Base-by-base conservation (phyloP, 1,140 invertebrate species). In the Drosophila pandora region DNA sequence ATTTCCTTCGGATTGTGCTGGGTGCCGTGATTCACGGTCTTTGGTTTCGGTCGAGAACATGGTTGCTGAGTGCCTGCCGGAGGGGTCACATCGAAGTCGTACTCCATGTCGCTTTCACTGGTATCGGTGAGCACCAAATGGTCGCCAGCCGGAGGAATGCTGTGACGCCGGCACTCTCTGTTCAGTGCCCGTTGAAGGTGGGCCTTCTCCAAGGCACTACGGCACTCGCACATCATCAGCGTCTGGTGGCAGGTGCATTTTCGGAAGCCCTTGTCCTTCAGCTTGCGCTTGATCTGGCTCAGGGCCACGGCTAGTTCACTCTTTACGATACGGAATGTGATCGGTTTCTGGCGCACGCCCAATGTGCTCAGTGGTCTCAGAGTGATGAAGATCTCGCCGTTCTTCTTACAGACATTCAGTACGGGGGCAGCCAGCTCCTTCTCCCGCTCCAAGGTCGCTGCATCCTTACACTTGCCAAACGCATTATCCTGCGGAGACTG, bases 51-150 rank as follows among this genome's bases (percentile, higher is more conserved):
- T 0, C 22, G 47, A 2, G 21, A 17, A 0, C 13, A 48, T 2
- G 59, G 55, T 4, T 63, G 89, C 22, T 74, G 50, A 1, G 73
- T 55, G 7, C 72, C 77, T 0, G 68, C 70, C 2, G 90, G 84
- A 7, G 90, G 84, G 12, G 84, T 82, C 9, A 92, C 82, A 54
- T 90, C 73, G 12, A 91, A 75, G 57, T 92, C 73, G 28, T 73
- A 90, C 45, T 91, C 90, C 62, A 81, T 61, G 22, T 91, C 91
- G 25, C 79, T 85, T 2, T 91, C 90, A n/a, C 75, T 90, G 34
- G 90, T 90, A 4, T 92, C 91, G 0, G 77, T 90, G 0, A 92
- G 60, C 2, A 83, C 47, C 10, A 91, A 43, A 0, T 75, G 63
- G 2, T 82, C 59, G 1, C 53, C 56, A 17, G 74, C 76, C 7